These are phyloP conservation scores for Folsomia candida DNA, from an alignment of 2,888 invertebrate genomes.

Conservation along the genomic window DNA sequence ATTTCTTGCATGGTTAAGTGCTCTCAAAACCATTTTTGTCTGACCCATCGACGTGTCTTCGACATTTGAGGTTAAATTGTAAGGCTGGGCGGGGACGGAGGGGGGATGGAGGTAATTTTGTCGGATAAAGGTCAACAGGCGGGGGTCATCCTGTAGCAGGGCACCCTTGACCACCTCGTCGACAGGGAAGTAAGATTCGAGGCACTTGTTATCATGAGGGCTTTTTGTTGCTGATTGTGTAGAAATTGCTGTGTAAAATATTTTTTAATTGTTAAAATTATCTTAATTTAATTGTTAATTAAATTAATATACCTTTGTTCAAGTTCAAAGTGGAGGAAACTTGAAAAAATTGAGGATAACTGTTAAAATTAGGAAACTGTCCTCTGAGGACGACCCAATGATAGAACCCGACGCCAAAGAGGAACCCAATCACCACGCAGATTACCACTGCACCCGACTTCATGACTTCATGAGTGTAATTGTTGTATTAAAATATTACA, in stretches of 20 bases:
- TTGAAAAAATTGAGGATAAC: too few relatives aligned
- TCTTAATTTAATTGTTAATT: too few relatives aligned
- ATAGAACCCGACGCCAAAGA: slow-evolving; percentile 29
- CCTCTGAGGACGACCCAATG: slow-evolving; percentile 19
- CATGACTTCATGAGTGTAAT: too few relatives aligned
- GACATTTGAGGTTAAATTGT: slow-evolving; percentile 31
- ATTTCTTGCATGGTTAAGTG: slow-evolving; percentile 32
- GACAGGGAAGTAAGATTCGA: slow-evolving; percentile 27
- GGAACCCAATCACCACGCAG: slow-evolving; percentile 22
- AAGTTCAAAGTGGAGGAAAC: too few relatives aligned
- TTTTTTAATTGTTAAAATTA: too few relatives aligned
- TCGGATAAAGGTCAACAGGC: slow-evolving; percentile 34
- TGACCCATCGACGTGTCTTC: slow-evolving; percentile 45
- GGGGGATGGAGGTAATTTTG: slow-evolving; percentile 37
- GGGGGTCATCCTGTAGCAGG: slow-evolving; percentile 41
- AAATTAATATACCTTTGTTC: too few relatives aligned
- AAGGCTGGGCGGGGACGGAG: slow-evolving; percentile 16
- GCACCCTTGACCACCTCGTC: slow-evolving; percentile 37
- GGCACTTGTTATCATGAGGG: neutral
- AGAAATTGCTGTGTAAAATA: too few relatives aligned
- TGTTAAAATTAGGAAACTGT: neutral
- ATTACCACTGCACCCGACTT: slow-evolving; percentile 32
- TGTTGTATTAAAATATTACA: too few relatives aligned
- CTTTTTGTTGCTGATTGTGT: too few relatives aligned
- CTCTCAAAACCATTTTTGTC: slow-evolving; percentile 37